Percentiles rank a stretch among this genome's conserved stretches.
phyloP scores from a whole-genome alignment of 2,888 invertebrate genomes.

The Drosophila mulleri region DNA sequence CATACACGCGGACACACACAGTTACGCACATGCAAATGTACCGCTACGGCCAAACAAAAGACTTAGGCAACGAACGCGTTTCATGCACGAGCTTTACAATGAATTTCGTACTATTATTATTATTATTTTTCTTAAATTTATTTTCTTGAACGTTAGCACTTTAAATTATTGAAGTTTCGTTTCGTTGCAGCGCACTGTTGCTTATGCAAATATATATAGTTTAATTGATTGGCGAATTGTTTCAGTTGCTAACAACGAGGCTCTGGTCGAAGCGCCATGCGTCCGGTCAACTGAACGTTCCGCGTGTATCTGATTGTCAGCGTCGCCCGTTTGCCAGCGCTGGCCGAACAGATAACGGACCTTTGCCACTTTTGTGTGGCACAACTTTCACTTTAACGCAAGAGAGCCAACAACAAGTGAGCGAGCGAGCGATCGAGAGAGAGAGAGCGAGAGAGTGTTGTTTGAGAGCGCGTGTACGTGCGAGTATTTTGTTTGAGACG shows the following conservation, averaged over 20 bases:
- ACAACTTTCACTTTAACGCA: constrained; percentile 84
- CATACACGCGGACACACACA: constrained; percentile 9
- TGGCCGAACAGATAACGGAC: constrained; percentile 83
- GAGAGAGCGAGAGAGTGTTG: constrained; percentile 3
- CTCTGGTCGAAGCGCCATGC: constrained; percentile 61
- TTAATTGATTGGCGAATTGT: constrained; percentile 41
- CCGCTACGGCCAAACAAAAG: constrained; percentile 63
- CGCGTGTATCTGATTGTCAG: constrained; percentile 77
- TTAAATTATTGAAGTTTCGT: constrained; percentile 9
- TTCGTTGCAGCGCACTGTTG: constrained; percentile 20
- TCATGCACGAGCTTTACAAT: constrained; percentile 35
- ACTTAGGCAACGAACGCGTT: constrained; percentile 73
- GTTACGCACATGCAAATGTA: constrained; percentile 29
- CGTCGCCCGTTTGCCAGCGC: constrained; percentile 60
- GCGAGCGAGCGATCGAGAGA: not conserved
- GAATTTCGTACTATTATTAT: not conserved
- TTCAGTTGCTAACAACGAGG: constrained; percentile 27
- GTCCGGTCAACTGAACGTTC: constrained; percentile 83
- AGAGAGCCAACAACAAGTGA: constrained; percentile 17
- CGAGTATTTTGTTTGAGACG: constrained; percentile 64
- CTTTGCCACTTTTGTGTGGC: constrained; percentile 79
- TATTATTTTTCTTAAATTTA: not conserved
- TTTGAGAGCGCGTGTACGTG: constrained; percentile 50
- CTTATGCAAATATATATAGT: constrained; percentile 1
- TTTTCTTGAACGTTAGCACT: constrained; percentile 27